Base-by-base conservation (phyloP, 2,797 vertebrate genomes). In the Carcharodon carcharias region DNA sequence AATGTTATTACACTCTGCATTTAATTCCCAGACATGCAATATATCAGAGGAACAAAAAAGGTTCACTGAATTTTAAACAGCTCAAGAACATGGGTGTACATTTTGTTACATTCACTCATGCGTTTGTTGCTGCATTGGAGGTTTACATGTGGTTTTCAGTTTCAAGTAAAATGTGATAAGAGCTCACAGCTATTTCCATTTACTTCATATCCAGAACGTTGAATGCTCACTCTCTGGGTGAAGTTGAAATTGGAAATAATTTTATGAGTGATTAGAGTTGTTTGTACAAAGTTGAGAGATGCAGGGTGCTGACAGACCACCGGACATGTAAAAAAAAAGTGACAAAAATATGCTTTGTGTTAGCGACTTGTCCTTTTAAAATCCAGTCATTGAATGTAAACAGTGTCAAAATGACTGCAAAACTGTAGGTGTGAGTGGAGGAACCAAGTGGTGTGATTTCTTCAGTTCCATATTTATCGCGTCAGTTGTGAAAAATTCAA, bases 61-160 rank as follows among this genome's bases (percentile, higher is more conserved):
- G 35, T 67, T 69, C 40, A 94, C 14, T 94, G n/a, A 94, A 94
- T 69, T 67, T 94, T 69, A 94, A 94, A 67, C 40, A 69, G 92
- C 21, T 67, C 23, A 67, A 26, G 92, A 69, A 94, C 7, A 7
- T 92, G 56, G 35, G 56, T 61, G 35, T 92, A 5, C 31, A n/a
- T 63, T 50, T 67, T 69, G n/a, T 26, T 63, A 28, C 63, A 26
- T 28, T 94, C 6, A 3, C 21, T 23, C 35, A 26, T 50, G 63
- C 21, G 12, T 40, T 93, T 65, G 18, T 61, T 2, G 58, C 45
- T 94, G n/a, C 26, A 94, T 26, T 69, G 58, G 65, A 2, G 50
- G 40, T 1, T 12, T 69, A 69, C 63, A 16, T 92, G 31, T 35
- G 18, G 58, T 26, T 58, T 92, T 63, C 11, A 40, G n/a, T 40